Base-by-base conservation (phyloP, 53 echinoderm and acorn worm genomes). In the Mesocentrotus franciscanus region DNA sequence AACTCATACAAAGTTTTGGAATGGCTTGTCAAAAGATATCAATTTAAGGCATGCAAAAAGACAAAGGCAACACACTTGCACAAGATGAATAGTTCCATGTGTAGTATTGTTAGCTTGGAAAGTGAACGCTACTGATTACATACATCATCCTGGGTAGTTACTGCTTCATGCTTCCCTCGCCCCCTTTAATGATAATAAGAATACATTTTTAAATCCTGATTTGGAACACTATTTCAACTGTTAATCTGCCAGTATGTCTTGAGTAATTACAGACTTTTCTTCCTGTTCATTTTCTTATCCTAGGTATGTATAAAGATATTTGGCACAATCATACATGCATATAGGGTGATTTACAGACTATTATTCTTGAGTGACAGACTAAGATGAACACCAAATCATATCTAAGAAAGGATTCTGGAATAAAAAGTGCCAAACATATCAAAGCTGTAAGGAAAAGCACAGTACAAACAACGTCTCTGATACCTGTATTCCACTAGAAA, bases 31-130 rank as follows among this genome's bases (percentile, higher is more conserved):
- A 55, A 36, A 56, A 57, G 56, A 85, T 57, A 57, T 26, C 9
- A 57, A 57, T 56, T n/a, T 85, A 85, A 85, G 87, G 87, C 87
- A 87, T 87, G 87, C 87, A 57, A 81, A 39, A 36, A 42, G 39
- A 81, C 81, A 81, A 56, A 87, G 87, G 87, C 87, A 58, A 87
- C 87, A 87, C 8, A 87, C 49, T 84, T 84, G 84, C 34, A 87
- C 87, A 87, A 87, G 87, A 87, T 87, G 32, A 87, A 58, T 87
- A 26, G 58, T 87, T 87, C 26, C 36, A 81, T 81, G 42, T 16
- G 39, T 81, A 81, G 12, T 81, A 81, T 81, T 33, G 20, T 18
- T 42, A 81, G 39, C 18, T 64, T 49, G 15, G 16, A 35, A 39
- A 81, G 20, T 42, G 36, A 42, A 36, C 18, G 18, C 30, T 17